Evolutionary conservation across 2,797 vertebrate genomes (phyloP).

Genomic region (Malurus leucopterus): DNA sequence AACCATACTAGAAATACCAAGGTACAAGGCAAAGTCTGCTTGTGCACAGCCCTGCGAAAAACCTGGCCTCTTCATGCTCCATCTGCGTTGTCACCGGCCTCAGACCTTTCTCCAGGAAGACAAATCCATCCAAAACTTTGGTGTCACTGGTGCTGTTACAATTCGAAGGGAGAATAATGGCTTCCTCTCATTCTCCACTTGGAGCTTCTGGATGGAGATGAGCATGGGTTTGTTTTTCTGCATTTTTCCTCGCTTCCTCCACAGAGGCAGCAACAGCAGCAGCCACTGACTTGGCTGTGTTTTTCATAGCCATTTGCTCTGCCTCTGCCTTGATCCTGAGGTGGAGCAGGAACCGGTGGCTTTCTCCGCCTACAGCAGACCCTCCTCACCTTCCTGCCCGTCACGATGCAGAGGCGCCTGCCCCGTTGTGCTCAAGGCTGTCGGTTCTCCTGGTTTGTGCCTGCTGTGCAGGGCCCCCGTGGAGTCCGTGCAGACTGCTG

Average conservation of each 20-base stretch:
- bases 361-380: not conserved
- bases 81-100: not conserved
- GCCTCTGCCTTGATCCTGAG: not conserved
- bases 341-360: not conserved
- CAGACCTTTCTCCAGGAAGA: slow-evolving; percentile 31
- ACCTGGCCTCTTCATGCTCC: not conserved
- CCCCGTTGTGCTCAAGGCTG: not conserved
- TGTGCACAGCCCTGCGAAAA: not conserved
- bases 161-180: slow-evolving; percentile 24
- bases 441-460: not conserved
- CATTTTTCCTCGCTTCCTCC: slow-evolving; percentile 11
- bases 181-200: slow-evolving; percentile 5
- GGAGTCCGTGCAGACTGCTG: not conserved
- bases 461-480: not conserved
- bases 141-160: slow-evolving; percentile 68
- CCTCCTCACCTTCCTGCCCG: not conserved
- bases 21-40: slow-evolving; percentile 39
- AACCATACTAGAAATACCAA: slow-evolving; percentile 40
- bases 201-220: slow-evolving; percentile 28
- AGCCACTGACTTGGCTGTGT: not conserved
- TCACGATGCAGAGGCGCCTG: not conserved
- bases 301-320: slow-evolving; percentile 16
- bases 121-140: slow-evolving; percentile 44
- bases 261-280: not conserved
- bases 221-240: slow-evolving; percentile 49